Conservation (phyloP, 2,888 invertebrate species). For the Scaeva pyrastri region DNA sequence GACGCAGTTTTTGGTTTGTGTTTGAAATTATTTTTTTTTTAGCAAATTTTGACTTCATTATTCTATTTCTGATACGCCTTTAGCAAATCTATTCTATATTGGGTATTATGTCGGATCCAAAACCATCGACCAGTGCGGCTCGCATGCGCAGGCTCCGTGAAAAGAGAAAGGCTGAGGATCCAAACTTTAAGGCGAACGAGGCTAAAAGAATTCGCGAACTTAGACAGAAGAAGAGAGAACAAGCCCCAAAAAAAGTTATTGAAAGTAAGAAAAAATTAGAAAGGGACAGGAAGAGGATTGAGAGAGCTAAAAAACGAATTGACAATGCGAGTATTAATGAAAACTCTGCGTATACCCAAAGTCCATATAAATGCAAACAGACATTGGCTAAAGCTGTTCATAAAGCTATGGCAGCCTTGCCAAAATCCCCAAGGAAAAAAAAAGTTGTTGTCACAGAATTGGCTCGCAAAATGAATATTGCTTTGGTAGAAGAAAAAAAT, state of each 20-base stretch:
- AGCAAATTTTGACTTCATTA: neutral
- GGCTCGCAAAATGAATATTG: neutral
- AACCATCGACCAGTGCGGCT: too few relatives aligned
- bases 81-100: neutral
- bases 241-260: neutral
- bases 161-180: too few relatives aligned
- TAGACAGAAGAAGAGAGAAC: neutral
- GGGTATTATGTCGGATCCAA: neutral
- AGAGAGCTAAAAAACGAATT: too few relatives aligned
- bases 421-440: neutral
- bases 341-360: neutral
- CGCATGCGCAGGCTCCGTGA: too few relatives aligned
- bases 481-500: slow-evolving; percentile 4
- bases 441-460: neutral
- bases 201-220: too few relatives aligned
- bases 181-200: too few relatives aligned
- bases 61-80: neutral
- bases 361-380: slow-evolving; percentile 7
- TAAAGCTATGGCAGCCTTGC: neutral
- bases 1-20: neutral
- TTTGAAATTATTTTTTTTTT: neutral
- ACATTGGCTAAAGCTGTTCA: neutral
- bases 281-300: neutral
- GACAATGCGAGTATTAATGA: neutral
- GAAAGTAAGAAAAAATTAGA: neutral